Evolutionary conservation across 2,888 invertebrate genomes (phyloP).

Genomic region (Isotomurus palustris): DNA sequence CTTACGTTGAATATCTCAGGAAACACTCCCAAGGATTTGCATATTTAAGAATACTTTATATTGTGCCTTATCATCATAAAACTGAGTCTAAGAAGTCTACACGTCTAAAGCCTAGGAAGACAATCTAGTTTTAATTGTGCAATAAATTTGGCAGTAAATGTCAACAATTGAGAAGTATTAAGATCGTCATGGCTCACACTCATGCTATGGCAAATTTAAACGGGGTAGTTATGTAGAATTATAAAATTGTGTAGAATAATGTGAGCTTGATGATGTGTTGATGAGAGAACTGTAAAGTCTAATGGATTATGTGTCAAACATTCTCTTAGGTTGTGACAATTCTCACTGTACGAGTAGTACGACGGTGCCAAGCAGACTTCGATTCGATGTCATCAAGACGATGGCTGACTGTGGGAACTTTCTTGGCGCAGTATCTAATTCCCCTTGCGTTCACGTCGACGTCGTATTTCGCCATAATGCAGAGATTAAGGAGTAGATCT

Average conservation of each 20-base stretch:
- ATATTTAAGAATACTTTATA: too few relatives aligned
- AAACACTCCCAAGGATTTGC: too few relatives aligned
- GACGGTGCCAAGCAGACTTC: constrained; percentile 49
- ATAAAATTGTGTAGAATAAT: neutral
- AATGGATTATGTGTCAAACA: neutral
- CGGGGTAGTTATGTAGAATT: neutral
- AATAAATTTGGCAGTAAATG: neutral
- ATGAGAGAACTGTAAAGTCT: neutral
- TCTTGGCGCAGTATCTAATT: constrained; percentile 51
- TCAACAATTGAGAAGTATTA: neutral
- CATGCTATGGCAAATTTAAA: constrained; percentile 11
- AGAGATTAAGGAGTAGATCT: constrained; percentile 43
- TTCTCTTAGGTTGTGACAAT: constrained; percentile 40
- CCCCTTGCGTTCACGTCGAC: constrained; percentile 51
- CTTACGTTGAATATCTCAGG: too few relatives aligned
- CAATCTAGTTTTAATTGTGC: too few relatives aligned
- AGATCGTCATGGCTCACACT: neutral
- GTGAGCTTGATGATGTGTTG: too few relatives aligned
- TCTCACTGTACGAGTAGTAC: constrained; percentile 45
- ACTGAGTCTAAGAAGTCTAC: too few relatives aligned
- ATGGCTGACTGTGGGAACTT: constrained; percentile 50
- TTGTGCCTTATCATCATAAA: too few relatives aligned
- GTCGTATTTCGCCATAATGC: constrained; percentile 48
- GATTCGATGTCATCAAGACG: constrained; percentile 48
- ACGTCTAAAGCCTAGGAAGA: too few relatives aligned